Evolutionary conservation across 2,797 vertebrate species (phyloP).

Genomic region (Atherinosoma microstoma): DNA sequence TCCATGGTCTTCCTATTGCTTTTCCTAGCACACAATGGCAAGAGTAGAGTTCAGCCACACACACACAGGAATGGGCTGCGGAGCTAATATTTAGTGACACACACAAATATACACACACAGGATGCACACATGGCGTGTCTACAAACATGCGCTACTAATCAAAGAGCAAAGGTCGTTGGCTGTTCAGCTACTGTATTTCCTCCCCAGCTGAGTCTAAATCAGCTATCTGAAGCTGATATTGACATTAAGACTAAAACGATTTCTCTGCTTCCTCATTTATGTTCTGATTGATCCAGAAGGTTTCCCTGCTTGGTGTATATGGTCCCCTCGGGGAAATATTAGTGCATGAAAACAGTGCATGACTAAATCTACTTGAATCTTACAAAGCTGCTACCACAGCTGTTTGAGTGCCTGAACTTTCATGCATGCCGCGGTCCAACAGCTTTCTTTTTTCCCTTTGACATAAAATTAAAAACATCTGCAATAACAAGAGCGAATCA

Average conservation of each 20-base stretch:
- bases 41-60: conserved; percentile 24
- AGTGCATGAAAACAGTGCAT: conserved; percentile 9
- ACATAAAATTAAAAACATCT: not conserved
- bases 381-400: not conserved
- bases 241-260: conserved; percentile 28
- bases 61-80: conserved; percentile 33
- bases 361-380: not conserved
- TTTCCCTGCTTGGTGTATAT: not conserved
- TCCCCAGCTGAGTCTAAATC: conserved; percentile 16
- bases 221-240: not conserved
- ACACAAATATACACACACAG: conserved; percentile 33
- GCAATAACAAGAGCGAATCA: not conserved
- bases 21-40: conserved; percentile 64
- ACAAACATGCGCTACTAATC: conserved; percentile 40
- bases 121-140: conserved; percentile 17
- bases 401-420: not conserved
- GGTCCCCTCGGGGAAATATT: not conserved
- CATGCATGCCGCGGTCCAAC: not conserved
- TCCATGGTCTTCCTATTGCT: conserved; percentile 78
- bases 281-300: not conserved
- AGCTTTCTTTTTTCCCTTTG: no score
- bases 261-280: conserved; percentile 29
- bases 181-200: conserved; percentile 44
- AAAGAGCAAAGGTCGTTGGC: conserved; percentile 30
- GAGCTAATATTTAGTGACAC: not conserved